Base-by-base conservation (phyloP, 2,888 invertebrate genomes). In the Ptycholaimellus sp. region DNA sequence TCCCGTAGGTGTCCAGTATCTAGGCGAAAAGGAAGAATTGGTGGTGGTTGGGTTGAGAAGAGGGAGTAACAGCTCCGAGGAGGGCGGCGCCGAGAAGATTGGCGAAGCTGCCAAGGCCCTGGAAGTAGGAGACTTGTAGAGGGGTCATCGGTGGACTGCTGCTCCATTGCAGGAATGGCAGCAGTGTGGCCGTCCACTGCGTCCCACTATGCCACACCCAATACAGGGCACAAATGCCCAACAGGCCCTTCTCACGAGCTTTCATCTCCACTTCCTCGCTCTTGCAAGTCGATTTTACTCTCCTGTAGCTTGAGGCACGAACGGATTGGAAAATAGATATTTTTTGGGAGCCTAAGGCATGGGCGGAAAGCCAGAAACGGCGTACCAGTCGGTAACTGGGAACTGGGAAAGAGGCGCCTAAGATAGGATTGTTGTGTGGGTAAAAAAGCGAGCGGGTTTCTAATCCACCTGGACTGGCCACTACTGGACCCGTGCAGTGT, bases 81-180 rank as follows among this genome's bases (percentile, higher is more conserved):
- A 46, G 42, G 30, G 55, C 41, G 2, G 55, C 50, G 31, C 55
- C 55, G 18, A 52, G 23, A 6, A 52, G 54, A 40, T 55, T 55
- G 40, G 49, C 49, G 17, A 55, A 39, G 14, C 51, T 49, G 19
- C 55, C 55, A 42, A 55, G 53, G 4, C 55, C 50, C 37, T 55
- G 55, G 30, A 53, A 50, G 41, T 56, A 54, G 27, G 52, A 49
- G 22, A 55, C 40, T 40, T 55, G 53, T 13, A 53, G 47, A 38
- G 56, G 53, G 27, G 50, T 49, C 46, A 55, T 48, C 21, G 52
- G 49, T 9, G 28, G 19, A 18, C 36, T 44, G 16, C 54, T 55
- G 42, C 56, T 52, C 55, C 55, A 55, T 42, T 56, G 55, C 3
- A 55, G 44, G 42, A 54, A 56, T 13, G 55, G 50, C 22, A 55